phyloP scores from a whole-genome alignment of 2,113 vertebrate genomes.

The Perca schrenkii region DNA sequence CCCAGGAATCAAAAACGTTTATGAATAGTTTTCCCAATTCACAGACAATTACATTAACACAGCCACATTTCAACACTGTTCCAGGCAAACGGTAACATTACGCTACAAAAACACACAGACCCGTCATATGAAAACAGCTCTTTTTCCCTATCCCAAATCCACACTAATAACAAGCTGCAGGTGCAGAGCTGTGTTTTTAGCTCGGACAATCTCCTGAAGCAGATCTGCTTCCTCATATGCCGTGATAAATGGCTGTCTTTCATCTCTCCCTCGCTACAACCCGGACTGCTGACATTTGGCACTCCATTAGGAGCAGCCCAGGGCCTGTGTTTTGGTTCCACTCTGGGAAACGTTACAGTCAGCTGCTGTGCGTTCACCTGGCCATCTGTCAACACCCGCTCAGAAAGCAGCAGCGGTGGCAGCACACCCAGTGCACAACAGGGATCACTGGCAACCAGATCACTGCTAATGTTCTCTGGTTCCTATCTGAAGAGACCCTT shows the following conservation, averaged over 20 bases:
- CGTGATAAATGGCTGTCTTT: conserved; percentile 73
- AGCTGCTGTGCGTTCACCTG: conserved; percentile 67
- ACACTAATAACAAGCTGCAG: conserved; percentile 66
- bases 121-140: conserved; percentile 36
- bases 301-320: conserved; percentile 59
- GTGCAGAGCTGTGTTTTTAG: conserved; percentile 67
- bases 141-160: conserved; percentile 41
- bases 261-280: conserved; percentile 52
- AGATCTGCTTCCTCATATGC: conserved; percentile 66
- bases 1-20: not conserved
- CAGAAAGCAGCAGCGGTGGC: conserved; percentile 51
- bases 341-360: conserved; percentile 59
- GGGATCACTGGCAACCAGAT: conserved; percentile 70
- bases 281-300: conserved; percentile 59
- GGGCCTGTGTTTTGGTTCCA: conserved; percentile 62
- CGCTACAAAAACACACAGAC: conserved; percentile 32
- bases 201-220: conserved; percentile 50
- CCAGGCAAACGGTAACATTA: conserved; percentile 31
- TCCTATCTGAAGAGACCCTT: conserved; percentile 65
- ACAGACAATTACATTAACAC: conserved; percentile 9
- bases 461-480: conserved; percentile 47
- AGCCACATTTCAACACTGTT: conserved; percentile 35
- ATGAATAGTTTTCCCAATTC: conserved; percentile 17
- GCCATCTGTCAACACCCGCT: conserved; percentile 70
- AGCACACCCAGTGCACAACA: conserved; percentile 58